Base-by-base conservation (phyloP, 2,888 invertebrate genomes). In the Sarcophaga carnaria region DNA sequence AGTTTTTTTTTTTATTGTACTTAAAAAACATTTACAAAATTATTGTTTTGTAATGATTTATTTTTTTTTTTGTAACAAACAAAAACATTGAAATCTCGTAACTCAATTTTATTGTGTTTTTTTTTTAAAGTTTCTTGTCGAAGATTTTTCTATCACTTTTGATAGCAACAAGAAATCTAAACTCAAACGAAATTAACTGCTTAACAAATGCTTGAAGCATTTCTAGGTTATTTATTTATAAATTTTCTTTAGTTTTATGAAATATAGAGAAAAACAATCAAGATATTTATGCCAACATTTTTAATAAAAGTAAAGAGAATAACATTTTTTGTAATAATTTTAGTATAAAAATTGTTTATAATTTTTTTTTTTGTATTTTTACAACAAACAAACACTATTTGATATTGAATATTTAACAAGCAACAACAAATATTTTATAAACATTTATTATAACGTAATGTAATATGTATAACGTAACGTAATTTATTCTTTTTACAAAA, bases 21-120 rank as follows among this genome's bases (percentile, higher is more conserved):
- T 89, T 89, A 89, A 89, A 89, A 89, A 87, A 87, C 78, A 87
- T 88, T 88, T 89, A 89, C 76, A 82, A 82, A 71, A 78, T 84
- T 71, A 84, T 84, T 83, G 75, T 83, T 87, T 79, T 72, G 66
- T 74, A 74, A 75, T 64, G 70, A 70, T 80, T 69, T 67, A 60
- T 25, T 78, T 62, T 22, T 22, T 20, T 22, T 66, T 22, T 37
- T 76, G 22, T 60, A 66, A 20, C 8, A 14, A 47, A 76, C 69
- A 70, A 74, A 37, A 37, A 37, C 8, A 2, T 37, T 37, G 10
- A 37, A 37, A 37, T 37, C 37, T 37, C 37, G 37, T 37, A 54
- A 54, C 54, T 54, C 54, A 17, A 14, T 54, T 54, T 5, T 54
- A 17, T 54, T 54, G 12, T 14, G 49, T 49, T 49, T 54, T 54